phyloP scores from a whole-genome alignment of 2,113 vertebrate species.

The Pedionomus torquatus region DNA sequence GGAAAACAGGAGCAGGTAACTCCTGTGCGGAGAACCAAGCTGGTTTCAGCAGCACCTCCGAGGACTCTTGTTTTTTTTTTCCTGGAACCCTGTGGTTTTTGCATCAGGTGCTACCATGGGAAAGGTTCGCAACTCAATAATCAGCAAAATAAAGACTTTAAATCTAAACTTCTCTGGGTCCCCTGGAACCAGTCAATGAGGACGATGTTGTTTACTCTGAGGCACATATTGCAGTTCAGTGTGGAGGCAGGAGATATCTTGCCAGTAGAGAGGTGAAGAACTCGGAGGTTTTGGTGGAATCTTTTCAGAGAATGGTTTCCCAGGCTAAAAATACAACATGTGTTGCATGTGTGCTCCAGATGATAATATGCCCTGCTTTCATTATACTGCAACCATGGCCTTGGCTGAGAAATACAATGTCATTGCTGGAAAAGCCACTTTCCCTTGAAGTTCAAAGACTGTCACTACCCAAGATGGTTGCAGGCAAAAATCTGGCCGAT shows the following conservation, averaged over 20 bases:
- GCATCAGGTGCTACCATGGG: neutral
- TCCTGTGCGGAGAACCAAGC: neutral
- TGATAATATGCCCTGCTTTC: conserved; percentile 37
- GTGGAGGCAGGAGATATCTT: neutral
- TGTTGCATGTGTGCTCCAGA: conserved; percentile 58
- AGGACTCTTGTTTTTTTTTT: neutral
- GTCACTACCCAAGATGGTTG: conserved; percentile 60
- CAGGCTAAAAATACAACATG: conserved; percentile 47
- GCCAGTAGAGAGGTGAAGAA: conserved; percentile 3
- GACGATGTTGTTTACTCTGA: neutral
- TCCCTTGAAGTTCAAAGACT: conserved; percentile 68
- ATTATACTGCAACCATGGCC: conserved; percentile 28
- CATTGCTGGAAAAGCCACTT: conserved; percentile 65
- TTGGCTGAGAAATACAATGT: conserved; percentile 65
- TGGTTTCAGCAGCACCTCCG: neutral
- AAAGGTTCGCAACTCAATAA: neutral
- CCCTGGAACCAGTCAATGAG: neutral
- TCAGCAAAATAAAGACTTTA: neutral
- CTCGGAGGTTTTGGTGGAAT: conserved; percentile 39
- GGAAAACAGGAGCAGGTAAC: neutral
- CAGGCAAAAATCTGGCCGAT: conserved; percentile 65
- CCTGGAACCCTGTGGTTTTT: neutral
- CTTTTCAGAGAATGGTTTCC: conserved; percentile 44
- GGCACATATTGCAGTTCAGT: neutral
- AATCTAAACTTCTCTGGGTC: neutral